Conservation (phyloP, 1,140 invertebrate genomes). For the Leptopilina boulardi region DNA sequence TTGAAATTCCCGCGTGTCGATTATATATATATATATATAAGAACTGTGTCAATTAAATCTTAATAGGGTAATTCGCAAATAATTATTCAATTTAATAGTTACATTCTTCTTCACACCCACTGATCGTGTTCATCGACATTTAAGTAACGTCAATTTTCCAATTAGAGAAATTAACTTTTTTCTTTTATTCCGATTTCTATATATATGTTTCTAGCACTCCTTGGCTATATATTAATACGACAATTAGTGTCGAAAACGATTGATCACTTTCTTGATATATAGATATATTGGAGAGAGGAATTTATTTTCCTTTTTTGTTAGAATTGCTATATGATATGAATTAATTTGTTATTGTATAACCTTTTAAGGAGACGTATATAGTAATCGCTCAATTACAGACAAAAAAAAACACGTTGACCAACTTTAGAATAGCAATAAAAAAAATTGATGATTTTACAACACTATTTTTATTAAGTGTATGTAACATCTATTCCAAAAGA, state of each 20-base stretch:
- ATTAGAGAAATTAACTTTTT: slow-evolving; percentile 13
- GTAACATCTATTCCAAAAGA: too few relatives aligned
- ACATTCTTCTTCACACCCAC: slow-evolving; percentile 26
- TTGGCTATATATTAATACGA: not conserved
- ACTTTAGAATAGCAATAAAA: not conserved
- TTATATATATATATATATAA: too few relatives aligned
- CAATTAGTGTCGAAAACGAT: not conserved
- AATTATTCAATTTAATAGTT: slow-evolving; percentile 8
- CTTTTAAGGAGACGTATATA: not conserved
- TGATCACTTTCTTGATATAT: not conserved
- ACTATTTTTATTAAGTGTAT: not conserved
- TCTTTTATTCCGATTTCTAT: not conserved
- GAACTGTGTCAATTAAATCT: slow-evolving; percentile 19
- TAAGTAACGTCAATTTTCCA: slow-evolving; percentile 24
- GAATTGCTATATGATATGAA: not conserved
- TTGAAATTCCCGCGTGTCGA: not conserved
- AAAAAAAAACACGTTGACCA: slow-evolving; percentile 8
- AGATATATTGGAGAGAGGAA: not conserved
- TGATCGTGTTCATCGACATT: not conserved
- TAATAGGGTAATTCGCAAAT: not conserved
- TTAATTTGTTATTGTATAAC: slow-evolving; percentile 5
- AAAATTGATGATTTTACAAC: not conserved
- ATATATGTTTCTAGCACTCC: too few relatives aligned
- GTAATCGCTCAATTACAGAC: not conserved
- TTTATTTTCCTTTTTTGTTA: not conserved